Base-by-base conservation (phyloP, 2,888 invertebrate species). In the Scrobipalpa costella region DNA sequence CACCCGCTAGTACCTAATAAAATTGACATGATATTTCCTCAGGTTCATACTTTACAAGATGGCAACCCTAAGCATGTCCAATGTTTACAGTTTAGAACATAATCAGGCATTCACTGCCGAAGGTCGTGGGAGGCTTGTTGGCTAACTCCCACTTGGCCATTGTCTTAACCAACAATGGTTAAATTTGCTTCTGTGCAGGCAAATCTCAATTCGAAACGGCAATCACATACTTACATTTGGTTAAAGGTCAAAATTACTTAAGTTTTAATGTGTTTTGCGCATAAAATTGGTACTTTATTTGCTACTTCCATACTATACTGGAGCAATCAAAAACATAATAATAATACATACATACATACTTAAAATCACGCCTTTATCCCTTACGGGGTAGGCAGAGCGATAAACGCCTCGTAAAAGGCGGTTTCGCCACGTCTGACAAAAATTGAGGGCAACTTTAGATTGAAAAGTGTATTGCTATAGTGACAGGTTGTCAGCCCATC, bases 41-140 rank as follows among this genome's bases (percentile, higher is more conserved):
- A 27, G 27, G 27, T 27, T 27, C 27, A 27, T 5, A 13, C 7
- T n/a, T 21, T 50, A 7, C 7, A 9, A 19, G 19, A 21, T 21
- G 27, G 6, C 21, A 52, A 13, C 50, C 50, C 50, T 52, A 52
- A 17, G 21, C 19, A 6, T 21, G 13, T 52, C 50, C 50, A 52
- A 52, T 52, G 50, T 52, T 52, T 13, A 52, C 50, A 21, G 21
- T 21, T 11, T 11, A 52, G 50, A 52, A 52, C 21, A 52, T 59
- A 44, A 63, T 59, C 50, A 57, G 44, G 15, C 61, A 61, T 61
- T 64, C 64, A 34, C 52, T 11, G 8, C 15, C 34, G 57, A 60
- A 61, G 64, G 64, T 55, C 64, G 55, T 61, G 64, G 57, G 64
- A 61, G 47, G 13, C 13, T 2, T n/a, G 59, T 59, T 40, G 36